Conservation (phyloP, 2,797 vertebrate species). For the Fundulus diaphanus region DNA sequence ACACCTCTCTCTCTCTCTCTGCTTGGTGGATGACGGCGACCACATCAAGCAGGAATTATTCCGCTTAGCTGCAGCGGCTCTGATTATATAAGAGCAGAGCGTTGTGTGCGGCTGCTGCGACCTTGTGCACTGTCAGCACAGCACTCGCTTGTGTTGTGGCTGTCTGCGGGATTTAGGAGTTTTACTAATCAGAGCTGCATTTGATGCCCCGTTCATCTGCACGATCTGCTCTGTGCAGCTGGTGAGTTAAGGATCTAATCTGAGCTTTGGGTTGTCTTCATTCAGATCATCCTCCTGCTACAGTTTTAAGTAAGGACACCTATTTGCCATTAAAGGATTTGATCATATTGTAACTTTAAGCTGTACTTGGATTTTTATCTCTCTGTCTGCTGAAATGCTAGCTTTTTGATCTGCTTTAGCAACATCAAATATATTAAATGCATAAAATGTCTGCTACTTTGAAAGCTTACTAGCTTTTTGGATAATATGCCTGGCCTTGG, state of each 20-base stretch:
- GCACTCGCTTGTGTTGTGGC: constrained; percentile 43
- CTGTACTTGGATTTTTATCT: not conserved
- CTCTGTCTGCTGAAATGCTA: not conserved
- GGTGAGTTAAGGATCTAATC: constrained; percentile 21
- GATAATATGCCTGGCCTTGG: constrained; percentile 8
- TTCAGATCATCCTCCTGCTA: not conserved
- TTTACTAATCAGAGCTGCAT: constrained; percentile 34
- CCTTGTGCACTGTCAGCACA: constrained; percentile 58
- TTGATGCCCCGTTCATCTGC: constrained; percentile 35
- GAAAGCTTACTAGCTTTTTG: not conserved
- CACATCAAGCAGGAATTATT: constrained; percentile 59
- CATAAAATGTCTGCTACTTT: not conserved
- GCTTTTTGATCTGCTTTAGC: not conserved
- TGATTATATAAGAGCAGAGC: constrained; percentile 69
- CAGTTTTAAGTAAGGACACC: not conserved
- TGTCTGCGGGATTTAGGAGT: constrained; percentile 38
- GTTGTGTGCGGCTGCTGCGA: constrained; percentile 51
- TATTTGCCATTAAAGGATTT: not conserved
- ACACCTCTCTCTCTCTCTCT: constrained; percentile 7
- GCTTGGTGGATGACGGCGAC: constrained; percentile 22
- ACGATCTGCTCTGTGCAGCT: constrained; percentile 13
- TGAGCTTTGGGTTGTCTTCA: constrained; percentile 18
- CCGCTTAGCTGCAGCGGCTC: constrained; percentile 40
- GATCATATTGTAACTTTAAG: not conserved
- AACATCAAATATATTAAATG: not conserved